Conservation (phyloP, 2,888 invertebrate genomes). For the Campoplex nolae region DNA sequence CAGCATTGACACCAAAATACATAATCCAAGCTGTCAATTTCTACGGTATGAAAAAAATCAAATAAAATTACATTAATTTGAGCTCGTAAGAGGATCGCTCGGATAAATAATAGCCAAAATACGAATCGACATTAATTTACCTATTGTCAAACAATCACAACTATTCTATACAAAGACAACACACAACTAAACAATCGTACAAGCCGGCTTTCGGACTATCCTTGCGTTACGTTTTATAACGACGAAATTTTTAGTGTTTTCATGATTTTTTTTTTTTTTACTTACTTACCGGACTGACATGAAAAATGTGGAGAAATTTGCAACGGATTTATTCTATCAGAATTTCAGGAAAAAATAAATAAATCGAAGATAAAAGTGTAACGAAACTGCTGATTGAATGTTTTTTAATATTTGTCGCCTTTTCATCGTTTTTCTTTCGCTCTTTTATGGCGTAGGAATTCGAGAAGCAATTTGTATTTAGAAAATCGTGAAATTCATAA, state of each 20-base stretch:
- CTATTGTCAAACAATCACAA: neutral
- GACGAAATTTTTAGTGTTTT: neutral
- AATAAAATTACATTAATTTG: neutral
- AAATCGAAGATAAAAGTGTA: neutral
- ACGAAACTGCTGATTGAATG: neutral
- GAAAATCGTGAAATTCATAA: too few species aligned
- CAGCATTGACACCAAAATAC: neutral
- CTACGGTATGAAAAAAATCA: neutral
- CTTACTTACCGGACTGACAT: neutral
- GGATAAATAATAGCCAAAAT: neutral
- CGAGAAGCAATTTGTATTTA: too few species aligned
- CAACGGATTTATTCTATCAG: neutral
- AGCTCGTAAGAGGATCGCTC: neutral
- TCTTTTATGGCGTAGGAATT: too few species aligned
- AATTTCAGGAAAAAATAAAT: neutral
- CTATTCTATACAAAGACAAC: neutral
- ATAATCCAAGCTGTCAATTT: neutral
- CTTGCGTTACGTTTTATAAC: neutral
- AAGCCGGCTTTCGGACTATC: neutral
- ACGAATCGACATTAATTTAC: neutral
- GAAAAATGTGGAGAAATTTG: neutral
- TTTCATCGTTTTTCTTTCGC: too few species aligned
- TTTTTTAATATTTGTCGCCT: neutral
- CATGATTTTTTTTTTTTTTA: neutral
- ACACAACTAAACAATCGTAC: neutral